These are phyloP conservation scores for Drosophila lini DNA, from an alignment of 1,140 invertebrate genomes.

Conservation along the genomic window DNA sequence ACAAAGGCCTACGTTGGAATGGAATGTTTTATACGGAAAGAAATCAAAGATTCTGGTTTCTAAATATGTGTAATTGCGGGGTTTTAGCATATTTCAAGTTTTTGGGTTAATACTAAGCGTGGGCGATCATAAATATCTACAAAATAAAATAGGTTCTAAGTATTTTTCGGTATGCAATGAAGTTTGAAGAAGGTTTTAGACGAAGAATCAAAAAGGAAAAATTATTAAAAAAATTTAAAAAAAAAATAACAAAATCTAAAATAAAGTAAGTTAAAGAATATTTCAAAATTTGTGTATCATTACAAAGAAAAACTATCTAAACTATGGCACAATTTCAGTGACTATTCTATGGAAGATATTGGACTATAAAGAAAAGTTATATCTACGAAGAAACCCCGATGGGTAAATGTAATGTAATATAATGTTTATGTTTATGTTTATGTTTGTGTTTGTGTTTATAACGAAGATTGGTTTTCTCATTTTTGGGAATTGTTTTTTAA, in stretches of 20 bases:
- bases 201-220: background rate
- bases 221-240: background rate
- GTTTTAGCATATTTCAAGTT: background rate
- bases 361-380: background rate
- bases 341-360: conserved; percentile 22
- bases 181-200: background rate
- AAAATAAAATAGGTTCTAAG: conserved; percentile 38
- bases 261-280: background rate
- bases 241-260: background rate
- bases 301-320: background rate
- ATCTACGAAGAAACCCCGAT: background rate
- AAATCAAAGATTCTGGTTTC: background rate
- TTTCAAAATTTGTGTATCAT: background rate
- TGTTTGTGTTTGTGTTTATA: conserved; percentile 15
- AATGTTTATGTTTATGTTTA: conserved; percentile 4
- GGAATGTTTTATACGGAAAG: conserved; percentile 33
- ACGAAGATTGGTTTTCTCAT: conserved; percentile 14
- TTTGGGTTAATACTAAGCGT: conserved; percentile 65
- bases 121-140: conserved; percentile 61
- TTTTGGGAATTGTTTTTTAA: conserved; percentile 55
- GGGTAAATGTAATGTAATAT: conserved; percentile 2
- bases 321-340: conserved; percentile 23
- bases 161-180: background rate
- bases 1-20: conserved; percentile 35
- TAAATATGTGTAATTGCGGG: background rate